phyloP scores from a whole-genome alignment of 2,888 invertebrate genomes.

The Lasioglossum oenotherae region DNA sequence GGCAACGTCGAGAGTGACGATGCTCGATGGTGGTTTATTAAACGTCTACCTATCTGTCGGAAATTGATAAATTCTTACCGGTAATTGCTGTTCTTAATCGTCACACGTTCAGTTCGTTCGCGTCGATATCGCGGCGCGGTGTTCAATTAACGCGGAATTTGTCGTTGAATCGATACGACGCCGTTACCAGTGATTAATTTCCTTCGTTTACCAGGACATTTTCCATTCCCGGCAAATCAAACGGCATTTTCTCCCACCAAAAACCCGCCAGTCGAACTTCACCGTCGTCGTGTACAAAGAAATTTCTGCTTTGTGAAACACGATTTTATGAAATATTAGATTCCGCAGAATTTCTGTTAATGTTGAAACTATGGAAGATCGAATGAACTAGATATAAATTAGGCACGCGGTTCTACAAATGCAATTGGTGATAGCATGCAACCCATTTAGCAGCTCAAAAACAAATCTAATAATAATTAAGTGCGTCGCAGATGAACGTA shows the following conservation, averaged over 20 bases:
- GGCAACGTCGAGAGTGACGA: neutral
- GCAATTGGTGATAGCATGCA: neutral
- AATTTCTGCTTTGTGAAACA: neutral
- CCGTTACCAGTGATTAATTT: neutral
- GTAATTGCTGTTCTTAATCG: constrained; percentile 41
- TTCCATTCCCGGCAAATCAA: neutral
- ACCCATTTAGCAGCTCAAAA: neutral
- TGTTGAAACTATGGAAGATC: neutral
- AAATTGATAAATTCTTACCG: constrained; percentile 42
- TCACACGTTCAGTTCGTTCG: neutral
- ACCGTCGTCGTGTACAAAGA: neutral
- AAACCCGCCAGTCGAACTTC: neutral
- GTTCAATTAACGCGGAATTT: constrained; percentile 26
- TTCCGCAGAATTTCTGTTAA: neutral
- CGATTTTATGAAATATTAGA: neutral
- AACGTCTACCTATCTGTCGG: constrained; percentile 5
- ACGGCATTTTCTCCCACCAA: neutral
- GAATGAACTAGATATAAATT: neutral
- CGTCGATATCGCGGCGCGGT: neutral
- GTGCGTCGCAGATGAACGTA: neutral
- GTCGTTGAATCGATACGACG: neutral
- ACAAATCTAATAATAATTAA: constrained; percentile 6
- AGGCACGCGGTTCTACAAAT: neutral
- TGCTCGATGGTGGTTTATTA: constrained; percentile 22
- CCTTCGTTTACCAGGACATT: neutral